phyloP scores from a whole-genome alignment of 1,140 invertebrate genomes.

The Lepidurus apus region DNA sequence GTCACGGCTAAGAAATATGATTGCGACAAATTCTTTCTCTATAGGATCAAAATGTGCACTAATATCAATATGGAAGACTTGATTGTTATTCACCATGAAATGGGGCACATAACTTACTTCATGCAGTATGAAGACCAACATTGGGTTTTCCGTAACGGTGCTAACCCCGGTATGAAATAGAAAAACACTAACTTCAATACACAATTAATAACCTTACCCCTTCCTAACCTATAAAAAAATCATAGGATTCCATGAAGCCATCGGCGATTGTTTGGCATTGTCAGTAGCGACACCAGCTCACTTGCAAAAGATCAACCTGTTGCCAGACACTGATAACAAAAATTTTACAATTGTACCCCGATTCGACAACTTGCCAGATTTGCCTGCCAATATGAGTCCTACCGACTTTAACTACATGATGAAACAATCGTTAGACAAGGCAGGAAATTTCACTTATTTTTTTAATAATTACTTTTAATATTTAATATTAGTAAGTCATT shows the following conservation, averaged over 20 bases:
- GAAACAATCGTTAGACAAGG: slow-evolving; percentile 49
- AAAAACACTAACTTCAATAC: slow-evolving; percentile 11
- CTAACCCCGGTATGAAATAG: slow-evolving; percentile 44
- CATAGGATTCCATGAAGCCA: slow-evolving; percentile 48
- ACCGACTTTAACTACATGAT: slow-evolving; percentile 50
- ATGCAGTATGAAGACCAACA: slow-evolving; percentile 47
- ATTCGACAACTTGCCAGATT: slow-evolving; percentile 45
- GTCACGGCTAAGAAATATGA: too few species aligned
- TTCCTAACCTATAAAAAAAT: background rate
- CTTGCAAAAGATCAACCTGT: slow-evolving; percentile 65
- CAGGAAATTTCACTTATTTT: slow-evolving; percentile 35
- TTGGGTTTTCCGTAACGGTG: slow-evolving; percentile 44
- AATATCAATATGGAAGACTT: slow-evolving; percentile 61
- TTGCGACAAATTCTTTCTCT: too few species aligned
- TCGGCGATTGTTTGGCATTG: slow-evolving; percentile 47
- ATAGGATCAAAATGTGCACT: slow-evolving; percentile 73
- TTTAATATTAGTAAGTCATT: background rate
- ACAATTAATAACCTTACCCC: background rate
- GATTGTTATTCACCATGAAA: slow-evolving; percentile 68
- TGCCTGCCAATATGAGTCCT: slow-evolving; percentile 39
- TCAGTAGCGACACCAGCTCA: slow-evolving; percentile 64
- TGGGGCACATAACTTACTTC: slow-evolving; percentile 55
- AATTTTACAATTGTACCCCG: slow-evolving; percentile 36
- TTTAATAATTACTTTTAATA: background rate
- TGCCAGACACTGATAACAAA: slow-evolving; percentile 50